Percentiles rank a stretch among this genome's conserved stretches.
phyloP scores from a whole-genome alignment of 2,113 vertebrate genomes.

The Channa argus region DNA sequence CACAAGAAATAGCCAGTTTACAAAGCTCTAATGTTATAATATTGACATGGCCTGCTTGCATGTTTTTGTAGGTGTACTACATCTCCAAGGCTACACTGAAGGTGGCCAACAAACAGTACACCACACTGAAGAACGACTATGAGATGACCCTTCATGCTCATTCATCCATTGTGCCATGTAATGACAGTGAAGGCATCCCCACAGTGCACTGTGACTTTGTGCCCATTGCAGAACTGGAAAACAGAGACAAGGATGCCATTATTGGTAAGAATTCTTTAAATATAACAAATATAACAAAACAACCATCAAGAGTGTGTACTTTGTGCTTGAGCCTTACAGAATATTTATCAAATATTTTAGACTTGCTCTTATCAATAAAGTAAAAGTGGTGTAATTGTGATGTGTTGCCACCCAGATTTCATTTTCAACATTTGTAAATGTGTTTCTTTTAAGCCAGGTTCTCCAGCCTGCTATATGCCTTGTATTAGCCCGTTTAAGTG shows the following conservation, averaged over 20 bases:
- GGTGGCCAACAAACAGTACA: slow-evolving; percentile 91
- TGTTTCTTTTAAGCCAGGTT: too few relatives aligned
- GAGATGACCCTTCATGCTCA: slow-evolving; percentile 90
- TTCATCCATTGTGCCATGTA: slow-evolving; percentile 87
- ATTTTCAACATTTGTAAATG: too few relatives aligned
- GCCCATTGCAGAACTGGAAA: slow-evolving; percentile 87
- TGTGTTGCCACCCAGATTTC: too few relatives aligned
- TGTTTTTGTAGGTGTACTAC: slow-evolving; percentile 87
- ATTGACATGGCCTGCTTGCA: background rate
- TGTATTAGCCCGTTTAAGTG: too few relatives aligned
- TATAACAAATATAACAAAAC: too few relatives aligned
- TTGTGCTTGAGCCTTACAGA: too few relatives aligned
- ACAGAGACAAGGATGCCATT: slow-evolving; percentile 84
- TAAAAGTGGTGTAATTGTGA: too few relatives aligned
- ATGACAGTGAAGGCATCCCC: slow-evolving; percentile 83
- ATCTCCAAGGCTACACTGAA: slow-evolving; percentile 91
- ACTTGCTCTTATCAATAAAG: too few relatives aligned
- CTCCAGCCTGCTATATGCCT: too few relatives aligned
- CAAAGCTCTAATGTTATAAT: slow-evolving; percentile 34
- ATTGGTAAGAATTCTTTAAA: slow-evolving; percentile 82
- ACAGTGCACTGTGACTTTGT: slow-evolving; percentile 88
- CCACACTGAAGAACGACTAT: slow-evolving; percentile 90
- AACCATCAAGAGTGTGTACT: too few relatives aligned
- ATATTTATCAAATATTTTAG: too few relatives aligned
- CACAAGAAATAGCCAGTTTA: slow-evolving; percentile 21